Evolutionary conservation across 2,888 invertebrate species (phyloP).

Genomic region (Andrena camellia): DNA sequence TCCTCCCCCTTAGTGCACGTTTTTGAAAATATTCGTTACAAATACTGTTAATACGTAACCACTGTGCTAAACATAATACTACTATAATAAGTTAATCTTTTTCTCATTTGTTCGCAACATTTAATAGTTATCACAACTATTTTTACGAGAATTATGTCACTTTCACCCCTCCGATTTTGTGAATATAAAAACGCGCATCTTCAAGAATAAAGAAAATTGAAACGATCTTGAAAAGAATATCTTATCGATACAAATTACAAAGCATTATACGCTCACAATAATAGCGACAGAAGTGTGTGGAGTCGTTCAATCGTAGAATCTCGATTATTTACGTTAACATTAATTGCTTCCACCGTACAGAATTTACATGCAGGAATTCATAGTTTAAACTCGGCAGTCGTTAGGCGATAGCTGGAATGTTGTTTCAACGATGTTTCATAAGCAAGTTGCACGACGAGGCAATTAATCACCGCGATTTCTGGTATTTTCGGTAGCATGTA

Average conservation of each 20-base stretch:
- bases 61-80: too few relatives aligned
- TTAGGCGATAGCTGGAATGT: conserved; percentile 38
- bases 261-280: not conserved
- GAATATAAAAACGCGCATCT: too few relatives aligned
- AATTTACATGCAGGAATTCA: not conserved
- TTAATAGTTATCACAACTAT: too few relatives aligned
- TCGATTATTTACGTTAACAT: conserved; percentile 6
- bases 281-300: not conserved
- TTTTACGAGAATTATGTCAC: too few relatives aligned
- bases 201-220: too few relatives aligned
- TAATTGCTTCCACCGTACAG: conserved; percentile 15
- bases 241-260: not conserved
- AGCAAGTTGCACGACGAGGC: conserved; percentile 49
- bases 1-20: too few relatives aligned
- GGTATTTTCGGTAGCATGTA: conserved; percentile 36
- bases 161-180: too few relatives aligned
- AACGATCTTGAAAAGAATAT: not conserved
- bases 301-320: not conserved
- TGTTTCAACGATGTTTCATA: conserved; percentile 39
- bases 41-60: too few relatives aligned
- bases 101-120: too few relatives aligned
- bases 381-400: conserved; percentile 27
- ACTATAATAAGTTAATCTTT: too few relatives aligned
- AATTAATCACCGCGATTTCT: conserved; percentile 54
- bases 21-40: too few relatives aligned